phyloP scores from a whole-genome alignment of 2,113 vertebrate genomes.

The Scatophagus argus region DNA sequence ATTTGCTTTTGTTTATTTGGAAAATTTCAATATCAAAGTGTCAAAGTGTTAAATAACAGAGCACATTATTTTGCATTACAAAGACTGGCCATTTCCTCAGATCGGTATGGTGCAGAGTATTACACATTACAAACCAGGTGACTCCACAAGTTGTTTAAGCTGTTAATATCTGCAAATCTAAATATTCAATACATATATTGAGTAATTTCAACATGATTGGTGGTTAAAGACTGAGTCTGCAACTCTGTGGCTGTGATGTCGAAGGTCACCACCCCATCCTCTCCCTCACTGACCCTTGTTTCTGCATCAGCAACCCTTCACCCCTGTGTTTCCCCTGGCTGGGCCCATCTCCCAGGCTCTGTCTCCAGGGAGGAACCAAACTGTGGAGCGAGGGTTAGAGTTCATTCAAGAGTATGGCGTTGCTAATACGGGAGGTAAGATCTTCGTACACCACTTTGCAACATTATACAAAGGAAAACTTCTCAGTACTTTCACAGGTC shows the following conservation, averaged over 20 bases:
- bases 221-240: constrained; percentile 45
- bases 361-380: constrained; percentile 11
- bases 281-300: constrained; percentile 57
- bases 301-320: constrained; percentile 57
- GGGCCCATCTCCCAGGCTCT: constrained; percentile 28
- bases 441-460: constrained; percentile 12
- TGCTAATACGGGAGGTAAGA: background rate
- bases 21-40: background rate
- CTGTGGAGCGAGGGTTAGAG: constrained; percentile 17
- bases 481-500: background rate
- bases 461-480: background rate
- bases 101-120: background rate
- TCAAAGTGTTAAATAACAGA: no score
- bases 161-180: constrained; percentile 11
- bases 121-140: background rate
- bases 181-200: background rate
- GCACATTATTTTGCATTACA: background rate
- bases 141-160: background rate
- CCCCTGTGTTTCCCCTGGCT: constrained; percentile 36
- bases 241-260: constrained; percentile 40
- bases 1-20: background rate
- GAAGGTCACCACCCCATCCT: constrained; percentile 63
- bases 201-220: constrained; percentile 34
- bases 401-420: constrained; percentile 5
- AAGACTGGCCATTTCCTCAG: background rate